Evolutionary conservation across 1,140 invertebrate species (phyloP).

Genomic region (Wiebesia pumilae): DNA sequence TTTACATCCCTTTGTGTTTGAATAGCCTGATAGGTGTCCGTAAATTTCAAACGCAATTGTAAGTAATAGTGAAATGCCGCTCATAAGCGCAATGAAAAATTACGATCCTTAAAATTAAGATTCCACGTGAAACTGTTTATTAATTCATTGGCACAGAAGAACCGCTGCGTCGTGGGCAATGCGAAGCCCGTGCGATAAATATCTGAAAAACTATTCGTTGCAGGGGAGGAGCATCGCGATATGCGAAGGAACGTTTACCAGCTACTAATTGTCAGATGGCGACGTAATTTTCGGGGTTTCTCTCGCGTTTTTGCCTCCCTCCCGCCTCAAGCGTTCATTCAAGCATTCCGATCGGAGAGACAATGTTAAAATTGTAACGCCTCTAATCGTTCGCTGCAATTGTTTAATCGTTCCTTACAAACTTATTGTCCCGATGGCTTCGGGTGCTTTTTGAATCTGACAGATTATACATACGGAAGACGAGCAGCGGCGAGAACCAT

Average conservation of each 20-base stretch:
- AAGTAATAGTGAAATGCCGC: background rate
- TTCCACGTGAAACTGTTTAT: background rate
- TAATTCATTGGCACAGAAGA: background rate
- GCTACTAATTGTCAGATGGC: constrained; percentile 72
- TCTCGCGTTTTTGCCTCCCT: constrained; percentile 40
- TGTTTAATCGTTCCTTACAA: constrained; percentile 3
- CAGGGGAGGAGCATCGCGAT: background rate
- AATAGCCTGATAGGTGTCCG: background rate
- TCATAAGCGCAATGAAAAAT: background rate
- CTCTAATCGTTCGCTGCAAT: constrained; percentile 59
- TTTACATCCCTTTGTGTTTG: background rate
- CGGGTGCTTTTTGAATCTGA: too few species aligned
- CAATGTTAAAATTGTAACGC: constrained; percentile 64
- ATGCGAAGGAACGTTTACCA: constrained; percentile 63
- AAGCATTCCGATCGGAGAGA: background rate
- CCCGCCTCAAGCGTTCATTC: background rate
- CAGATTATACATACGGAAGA: too few species aligned
- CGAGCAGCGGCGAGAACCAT: too few species aligned
- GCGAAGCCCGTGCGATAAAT: constrained; percentile 61
- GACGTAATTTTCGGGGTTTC: constrained; percentile 65
- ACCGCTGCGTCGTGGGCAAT: background rate
- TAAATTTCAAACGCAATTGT: background rate
- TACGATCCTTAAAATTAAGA: background rate
- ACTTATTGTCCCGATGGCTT: too few species aligned
- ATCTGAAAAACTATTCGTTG: constrained; percentile 65